Base-by-base conservation (phyloP, 2,888 invertebrate species). In the Ophion obscuratus region DNA sequence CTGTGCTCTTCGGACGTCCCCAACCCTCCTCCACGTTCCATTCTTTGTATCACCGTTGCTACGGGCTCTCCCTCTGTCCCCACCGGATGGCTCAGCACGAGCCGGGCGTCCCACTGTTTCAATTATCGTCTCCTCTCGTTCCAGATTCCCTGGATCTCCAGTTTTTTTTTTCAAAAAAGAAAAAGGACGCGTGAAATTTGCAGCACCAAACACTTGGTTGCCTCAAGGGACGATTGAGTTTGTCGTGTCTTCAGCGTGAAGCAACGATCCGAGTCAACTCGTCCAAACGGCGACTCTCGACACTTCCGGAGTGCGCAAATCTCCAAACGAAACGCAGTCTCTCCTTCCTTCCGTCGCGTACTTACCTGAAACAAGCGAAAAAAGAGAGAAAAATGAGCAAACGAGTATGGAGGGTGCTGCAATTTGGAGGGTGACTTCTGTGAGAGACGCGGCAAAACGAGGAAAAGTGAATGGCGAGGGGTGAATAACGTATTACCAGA, bases 281-380 rank as follows among this genome's bases (percentile, higher is more conserved):
- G 81, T 81, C 81, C 62, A 68, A 27, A 53, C 59, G 73, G 9
- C 67, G 77, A 66, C 36, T 31, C 57, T 27, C 76, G 67, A 44
- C 75, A 36, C 27, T 82, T 70, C 62, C n/a, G n/a, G 53, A 61
- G 36, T 61, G 44, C 53, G 20, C 53, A 24, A 24, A 77, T 71
- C 81, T 64, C 27, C 57, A 53, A 73, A 31, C 68, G 77, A 70
- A 85, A 68, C 53, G 68, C 53, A 17, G 17, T 40, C 40, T 40
- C 40, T 40, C 40, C 64, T 79, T 73, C 71, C 61, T 47, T 57
- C 76, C 84, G 79, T 75, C 86, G 83, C 85, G 31, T 76, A 92
- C 93, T 93, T 91, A 92, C 92, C 92, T 92, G 91, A 90, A 93
- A 92, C 90, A 91, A 89, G 82, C 14, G 75, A 57, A 83, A 83